Evolutionary conservation across 2,888 invertebrate species (phyloP).

Genomic region (Cheilosia soror): DNA sequence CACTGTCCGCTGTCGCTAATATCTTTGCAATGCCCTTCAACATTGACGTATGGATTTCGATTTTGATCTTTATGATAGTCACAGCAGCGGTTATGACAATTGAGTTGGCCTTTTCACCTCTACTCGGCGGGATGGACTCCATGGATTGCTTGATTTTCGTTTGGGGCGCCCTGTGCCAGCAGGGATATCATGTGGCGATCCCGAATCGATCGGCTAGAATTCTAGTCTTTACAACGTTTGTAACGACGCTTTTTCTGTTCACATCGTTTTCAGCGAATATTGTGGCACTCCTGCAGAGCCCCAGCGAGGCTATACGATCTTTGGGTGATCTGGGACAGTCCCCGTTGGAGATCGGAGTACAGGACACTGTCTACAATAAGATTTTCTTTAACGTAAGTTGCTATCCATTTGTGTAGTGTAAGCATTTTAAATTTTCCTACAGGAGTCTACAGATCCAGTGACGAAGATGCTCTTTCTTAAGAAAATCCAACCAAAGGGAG

Average conservation of each 20-base stretch:
- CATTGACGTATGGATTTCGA: slow-evolving; percentile 85
- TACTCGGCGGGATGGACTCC: slow-evolving; percentile 78
- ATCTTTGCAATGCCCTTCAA: slow-evolving; percentile 87
- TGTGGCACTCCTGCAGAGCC: slow-evolving; percentile 87
- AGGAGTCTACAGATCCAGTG: slow-evolving; percentile 86
- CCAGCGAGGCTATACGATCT: slow-evolving; percentile 86
- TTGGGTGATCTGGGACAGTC: slow-evolving; percentile 86
- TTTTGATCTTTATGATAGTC: slow-evolving; percentile 79
- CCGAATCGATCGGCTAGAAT: slow-evolving; percentile 85
- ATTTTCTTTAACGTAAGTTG: slow-evolving; percentile 85
- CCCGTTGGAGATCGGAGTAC: slow-evolving; percentile 85
- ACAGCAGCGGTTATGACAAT: slow-evolving; percentile 78
- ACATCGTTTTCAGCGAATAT: slow-evolving; percentile 88
- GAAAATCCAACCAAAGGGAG: slow-evolving; percentile 86
- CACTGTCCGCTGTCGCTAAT: slow-evolving; percentile 86
- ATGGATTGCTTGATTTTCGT: slow-evolving; percentile 85
- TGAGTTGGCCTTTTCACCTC: slow-evolving; percentile 79
- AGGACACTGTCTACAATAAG: slow-evolving; percentile 86
- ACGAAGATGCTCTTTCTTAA: slow-evolving; percentile 85
- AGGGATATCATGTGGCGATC: slow-evolving; percentile 85
- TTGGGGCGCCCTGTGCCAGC: slow-evolving; percentile 86
- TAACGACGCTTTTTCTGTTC: slow-evolving; percentile 86
- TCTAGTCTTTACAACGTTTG: slow-evolving; percentile 85
- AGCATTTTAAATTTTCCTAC: slow-evolving; percentile 18
- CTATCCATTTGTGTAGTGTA: too few relatives aligned